Evolutionary conservation across 2,888 invertebrate genomes (phyloP).

Genomic region (Conomelus anceps): DNA sequence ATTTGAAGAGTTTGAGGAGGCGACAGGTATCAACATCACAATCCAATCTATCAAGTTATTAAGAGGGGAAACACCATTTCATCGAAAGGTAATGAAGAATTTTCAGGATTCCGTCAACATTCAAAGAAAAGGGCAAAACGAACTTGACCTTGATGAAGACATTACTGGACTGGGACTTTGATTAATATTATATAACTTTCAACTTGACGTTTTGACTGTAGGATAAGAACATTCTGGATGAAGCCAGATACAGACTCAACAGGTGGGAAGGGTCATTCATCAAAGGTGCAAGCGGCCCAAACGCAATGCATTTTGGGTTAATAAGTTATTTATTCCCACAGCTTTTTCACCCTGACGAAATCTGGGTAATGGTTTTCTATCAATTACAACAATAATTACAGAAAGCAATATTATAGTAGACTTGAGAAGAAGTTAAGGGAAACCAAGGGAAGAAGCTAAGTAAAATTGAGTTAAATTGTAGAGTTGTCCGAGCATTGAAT

Average conservation of each 20-base stretch:
- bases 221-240: not conserved
- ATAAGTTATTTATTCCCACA: not conserved
- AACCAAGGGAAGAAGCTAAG: too few relatives aligned
- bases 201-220: not conserved
- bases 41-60: too few relatives aligned
- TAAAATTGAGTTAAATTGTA: too few relatives aligned
- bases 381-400: too few relatives aligned
- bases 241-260: not conserved
- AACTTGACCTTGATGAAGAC: not conserved
- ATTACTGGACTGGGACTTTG: not conserved
- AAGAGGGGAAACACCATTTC: too few relatives aligned
- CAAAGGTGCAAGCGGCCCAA: not conserved
- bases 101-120: not conserved
- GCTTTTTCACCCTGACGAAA: not conserved
- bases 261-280: not conserved
- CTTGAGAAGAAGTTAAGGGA: too few relatives aligned
- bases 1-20: too few relatives aligned
- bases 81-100: too few relatives aligned
- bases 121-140: not conserved
- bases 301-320: not conserved
- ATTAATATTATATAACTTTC: not conserved
- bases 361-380: too few relatives aligned
- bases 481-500: too few relatives aligned
- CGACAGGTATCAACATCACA: too few relatives aligned
- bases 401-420: too few relatives aligned